Evolutionary conservation across 2,888 invertebrate species (phyloP).

Genomic region (Perizoma affinitatum): DNA sequence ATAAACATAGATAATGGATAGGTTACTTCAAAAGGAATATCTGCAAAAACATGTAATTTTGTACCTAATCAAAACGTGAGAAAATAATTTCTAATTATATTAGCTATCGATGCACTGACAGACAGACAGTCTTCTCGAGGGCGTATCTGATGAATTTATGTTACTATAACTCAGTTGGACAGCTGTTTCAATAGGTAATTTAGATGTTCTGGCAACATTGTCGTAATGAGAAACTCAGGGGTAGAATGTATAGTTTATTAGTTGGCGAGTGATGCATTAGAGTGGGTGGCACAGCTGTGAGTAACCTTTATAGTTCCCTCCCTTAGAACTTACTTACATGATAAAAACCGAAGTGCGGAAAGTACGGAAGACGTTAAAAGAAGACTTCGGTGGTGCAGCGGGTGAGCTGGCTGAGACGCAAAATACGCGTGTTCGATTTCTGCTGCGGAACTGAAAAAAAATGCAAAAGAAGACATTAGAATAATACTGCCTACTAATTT

Average conservation of each 20-base stretch:
- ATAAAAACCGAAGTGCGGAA: constrained; percentile 21
- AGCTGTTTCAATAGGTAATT: constrained; percentile 78
- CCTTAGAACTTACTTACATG: constrained; percentile 23
- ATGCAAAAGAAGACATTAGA: no score
- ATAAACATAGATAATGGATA: no score
- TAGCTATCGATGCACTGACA: constrained; percentile 24
- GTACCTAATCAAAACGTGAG: constrained; percentile 1
- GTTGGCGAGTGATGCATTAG: constrained; percentile 53
- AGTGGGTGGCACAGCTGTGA: constrained; percentile 43
- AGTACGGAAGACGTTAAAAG: constrained; percentile 18
- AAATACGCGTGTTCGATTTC: constrained; percentile 12
- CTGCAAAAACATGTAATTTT: neutral
- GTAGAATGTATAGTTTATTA: constrained; percentile 53
- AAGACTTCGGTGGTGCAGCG: neutral
- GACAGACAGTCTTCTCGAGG: constrained; percentile 44
- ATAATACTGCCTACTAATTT: no score
- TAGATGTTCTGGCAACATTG: constrained; percentile 81
- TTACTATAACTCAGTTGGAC: constrained; percentile 78
- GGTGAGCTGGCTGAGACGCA: constrained; percentile 3
- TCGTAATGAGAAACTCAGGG: constrained; percentile 73
- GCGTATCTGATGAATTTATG: constrained; percentile 78
- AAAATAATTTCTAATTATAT: constrained; percentile 21
- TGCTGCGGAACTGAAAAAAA: no score
- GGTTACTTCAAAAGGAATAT: neutral
- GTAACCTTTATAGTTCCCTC: constrained; percentile 34